Conservation (phyloP, 2,888 invertebrate genomes). For the Hemithea aestivaria region DNA sequence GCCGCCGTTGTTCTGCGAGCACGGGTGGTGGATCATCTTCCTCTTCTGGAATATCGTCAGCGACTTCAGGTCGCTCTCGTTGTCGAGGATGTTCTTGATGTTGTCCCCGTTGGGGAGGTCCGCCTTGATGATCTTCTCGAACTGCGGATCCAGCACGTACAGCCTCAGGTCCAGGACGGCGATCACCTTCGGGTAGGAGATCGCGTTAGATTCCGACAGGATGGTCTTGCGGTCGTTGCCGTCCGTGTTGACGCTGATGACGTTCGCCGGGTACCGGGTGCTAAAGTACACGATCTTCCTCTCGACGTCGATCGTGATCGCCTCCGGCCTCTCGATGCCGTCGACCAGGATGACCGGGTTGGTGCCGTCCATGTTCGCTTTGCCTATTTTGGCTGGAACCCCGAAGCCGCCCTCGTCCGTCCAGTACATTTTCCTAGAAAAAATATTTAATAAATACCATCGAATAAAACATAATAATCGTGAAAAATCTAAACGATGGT, state of each 20-base stretch:
- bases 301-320: conserved; percentile 90
- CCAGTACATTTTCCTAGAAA: conserved; percentile 91
- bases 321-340: conserved; percentile 86
- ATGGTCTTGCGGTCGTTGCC: conserved; percentile 85
- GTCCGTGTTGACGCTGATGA: conserved; percentile 85
- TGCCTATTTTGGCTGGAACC: conserved; percentile 92
- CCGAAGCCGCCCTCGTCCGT: conserved; percentile 96
- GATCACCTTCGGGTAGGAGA: conserved; percentile 88
- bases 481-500: too few relatives aligned
- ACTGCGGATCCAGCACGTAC: conserved; percentile 92
- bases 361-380: conserved; percentile 96
- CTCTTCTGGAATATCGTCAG: conserved; percentile 93
- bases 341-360: conserved; percentile 86
- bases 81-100: conserved; percentile 86
- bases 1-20: conserved; percentile 91
- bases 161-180: conserved; percentile 89
- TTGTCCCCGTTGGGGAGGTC: conserved; percentile 90
- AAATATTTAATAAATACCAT: neutral
- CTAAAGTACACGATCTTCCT: conserved; percentile 93
- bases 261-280: conserved; percentile 84
- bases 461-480: too few relatives aligned
- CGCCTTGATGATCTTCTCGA: conserved; percentile 92
- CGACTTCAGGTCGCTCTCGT: conserved; percentile 92
- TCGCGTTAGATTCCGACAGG: conserved; percentile 83
- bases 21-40: conserved; percentile 89